These are phyloP conservation scores for Cyclargus thomasi DNA, from an alignment of 1,140 invertebrate species.

Conservation along the genomic window DNA sequence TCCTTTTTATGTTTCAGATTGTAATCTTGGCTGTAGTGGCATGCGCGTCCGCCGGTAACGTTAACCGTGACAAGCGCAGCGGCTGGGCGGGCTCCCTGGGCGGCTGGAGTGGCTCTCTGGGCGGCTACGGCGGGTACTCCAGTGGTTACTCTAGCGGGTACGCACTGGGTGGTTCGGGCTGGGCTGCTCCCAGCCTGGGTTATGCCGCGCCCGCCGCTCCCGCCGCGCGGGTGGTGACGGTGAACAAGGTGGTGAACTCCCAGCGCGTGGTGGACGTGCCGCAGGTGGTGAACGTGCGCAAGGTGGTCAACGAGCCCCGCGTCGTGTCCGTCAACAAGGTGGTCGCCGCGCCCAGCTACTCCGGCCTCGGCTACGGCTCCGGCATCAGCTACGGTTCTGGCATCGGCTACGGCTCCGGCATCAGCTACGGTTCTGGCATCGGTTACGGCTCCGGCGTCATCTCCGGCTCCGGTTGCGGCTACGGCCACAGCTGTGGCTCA, in stretches of 20 bases:
- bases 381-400: not conserved
- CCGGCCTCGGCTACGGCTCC: conserved; percentile 2
- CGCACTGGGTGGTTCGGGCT: conserved; percentile 18
- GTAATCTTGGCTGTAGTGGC: conserved; percentile 31
- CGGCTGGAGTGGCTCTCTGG: conserved; percentile 22
- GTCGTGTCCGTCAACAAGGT: conserved; percentile 49
- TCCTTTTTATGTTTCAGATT: conserved; percentile 17
- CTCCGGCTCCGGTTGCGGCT: conserved; percentile 16
- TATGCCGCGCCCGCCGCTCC: conserved; percentile 23
- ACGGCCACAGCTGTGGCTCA: not conserved
- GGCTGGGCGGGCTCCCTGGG: conserved; percentile 28
- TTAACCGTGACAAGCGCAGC: conserved; percentile 35
- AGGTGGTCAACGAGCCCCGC: conserved; percentile 43
- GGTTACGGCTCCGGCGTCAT: conserved; percentile 20
- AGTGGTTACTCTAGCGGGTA: not conserved
- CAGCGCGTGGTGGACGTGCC: conserved; percentile 41
- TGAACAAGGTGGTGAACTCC: conserved; percentile 42
- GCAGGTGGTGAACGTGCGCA: conserved; percentile 40
- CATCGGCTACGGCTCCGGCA: not conserved
- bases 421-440: conserved; percentile 12
- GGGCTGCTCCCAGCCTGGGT: conserved; percentile 19
- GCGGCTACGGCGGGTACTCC: conserved; percentile 21
- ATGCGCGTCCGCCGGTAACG: conserved; percentile 22
- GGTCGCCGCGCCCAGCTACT: conserved; percentile 28
- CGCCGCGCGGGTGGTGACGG: conserved; percentile 34